These are phyloP conservation scores for Menura novaehollandiae DNA, from an alignment of 2,113 vertebrate genomes.

Conservation along the genomic window DNA sequence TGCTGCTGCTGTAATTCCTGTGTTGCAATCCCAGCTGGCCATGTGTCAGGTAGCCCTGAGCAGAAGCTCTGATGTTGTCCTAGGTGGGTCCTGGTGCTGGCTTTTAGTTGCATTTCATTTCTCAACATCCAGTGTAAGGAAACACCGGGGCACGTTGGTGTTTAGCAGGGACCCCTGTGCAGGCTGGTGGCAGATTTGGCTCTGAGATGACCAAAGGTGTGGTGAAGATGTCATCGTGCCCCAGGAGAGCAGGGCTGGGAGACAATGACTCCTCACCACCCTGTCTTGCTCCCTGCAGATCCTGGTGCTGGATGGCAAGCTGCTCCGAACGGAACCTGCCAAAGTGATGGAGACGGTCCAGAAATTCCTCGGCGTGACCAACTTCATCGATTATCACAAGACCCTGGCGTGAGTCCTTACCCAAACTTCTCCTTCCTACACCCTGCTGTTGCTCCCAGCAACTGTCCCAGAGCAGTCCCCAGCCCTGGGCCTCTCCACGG, in stretches of 20 bases:
- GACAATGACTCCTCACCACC: not conserved
- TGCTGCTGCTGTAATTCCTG: not conserved
- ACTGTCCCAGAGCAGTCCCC: not conserved
- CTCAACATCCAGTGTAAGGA: not conserved
- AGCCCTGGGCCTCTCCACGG: not conserved
- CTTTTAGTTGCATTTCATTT: not conserved
- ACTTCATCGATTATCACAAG: slow-evolving; percentile 90
- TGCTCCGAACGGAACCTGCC: slow-evolving; percentile 91
- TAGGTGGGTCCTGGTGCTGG: not conserved
- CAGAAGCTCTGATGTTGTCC: not conserved
- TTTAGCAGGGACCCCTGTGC: not conserved
- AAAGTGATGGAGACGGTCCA: slow-evolving; percentile 95
- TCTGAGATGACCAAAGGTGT: not conserved
- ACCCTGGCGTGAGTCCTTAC: slow-evolving; percentile 86
- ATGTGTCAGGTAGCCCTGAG: not conserved
- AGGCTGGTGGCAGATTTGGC: not conserved
- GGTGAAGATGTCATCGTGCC: fast-evolving
- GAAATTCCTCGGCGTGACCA: slow-evolving; percentile 86
- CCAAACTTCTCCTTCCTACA: not conserved
- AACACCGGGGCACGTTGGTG: fast-evolving
- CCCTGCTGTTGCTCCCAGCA: not conserved
- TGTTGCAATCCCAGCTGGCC: not conserved
- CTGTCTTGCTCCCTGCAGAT: slow-evolving; percentile 71
- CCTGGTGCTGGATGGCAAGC: slow-evolving; percentile 92
- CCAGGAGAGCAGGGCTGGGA: not conserved